These are phyloP conservation scores for Patiria miniata DNA, from an alignment of 35 echinoderm and acorn worm genomes.

Conservation along the genomic window DNA sequence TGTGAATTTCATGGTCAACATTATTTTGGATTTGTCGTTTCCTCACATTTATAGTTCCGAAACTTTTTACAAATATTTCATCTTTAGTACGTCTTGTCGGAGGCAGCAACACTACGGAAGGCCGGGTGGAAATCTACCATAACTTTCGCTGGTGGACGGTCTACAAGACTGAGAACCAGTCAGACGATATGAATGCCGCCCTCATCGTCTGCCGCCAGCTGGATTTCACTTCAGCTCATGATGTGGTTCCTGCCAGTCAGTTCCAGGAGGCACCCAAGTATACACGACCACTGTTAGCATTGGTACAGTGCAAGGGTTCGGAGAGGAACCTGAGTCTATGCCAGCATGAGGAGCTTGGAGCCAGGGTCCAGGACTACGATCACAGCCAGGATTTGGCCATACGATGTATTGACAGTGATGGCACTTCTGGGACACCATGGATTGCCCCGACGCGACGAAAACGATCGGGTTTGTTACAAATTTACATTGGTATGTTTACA, in stretches of 20 bases:
- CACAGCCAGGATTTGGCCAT: neutral
- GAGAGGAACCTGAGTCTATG: slow-evolving; percentile 12
- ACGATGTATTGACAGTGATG: neutral
- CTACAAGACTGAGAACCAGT: neutral
- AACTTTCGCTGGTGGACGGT: slow-evolving; percentile 12
- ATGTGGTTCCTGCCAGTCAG: neutral
- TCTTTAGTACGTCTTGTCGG: slow-evolving; percentile 5
- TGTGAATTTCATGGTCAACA: too few species aligned
- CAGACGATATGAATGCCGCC: neutral
- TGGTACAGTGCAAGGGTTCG: neutral
- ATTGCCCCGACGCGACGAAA: neutral
- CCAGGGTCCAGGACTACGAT: neutral
- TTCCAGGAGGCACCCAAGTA: neutral
- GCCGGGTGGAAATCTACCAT: slow-evolving; percentile 3
- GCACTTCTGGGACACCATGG: neutral
- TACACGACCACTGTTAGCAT: neutral
- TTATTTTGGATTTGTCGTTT: too few species aligned
- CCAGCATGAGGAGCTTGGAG: neutral
- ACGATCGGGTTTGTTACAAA: neutral
- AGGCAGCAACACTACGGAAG: neutral
- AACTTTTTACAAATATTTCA: too few species aligned
- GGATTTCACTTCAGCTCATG: neutral
- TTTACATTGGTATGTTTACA: too few species aligned
- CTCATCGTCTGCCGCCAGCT: slow-evolving; percentile 7
- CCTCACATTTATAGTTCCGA: too few species aligned